Conservation (phyloP, 2,113 vertebrate genomes). For the Paradoxurus hermaphroditus region DNA sequence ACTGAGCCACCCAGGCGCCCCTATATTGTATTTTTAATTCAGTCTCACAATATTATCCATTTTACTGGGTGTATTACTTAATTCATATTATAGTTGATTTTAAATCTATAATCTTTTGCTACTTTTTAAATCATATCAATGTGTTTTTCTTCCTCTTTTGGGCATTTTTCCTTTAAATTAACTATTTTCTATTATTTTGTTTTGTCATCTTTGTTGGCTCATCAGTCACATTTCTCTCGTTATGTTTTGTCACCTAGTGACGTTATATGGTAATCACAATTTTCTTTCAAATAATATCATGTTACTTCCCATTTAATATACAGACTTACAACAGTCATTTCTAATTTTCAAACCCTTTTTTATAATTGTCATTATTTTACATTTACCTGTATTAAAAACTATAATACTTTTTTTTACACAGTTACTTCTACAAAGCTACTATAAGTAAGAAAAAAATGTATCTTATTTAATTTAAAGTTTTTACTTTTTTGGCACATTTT, state of each 20-base stretch:
- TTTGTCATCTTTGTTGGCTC: not conserved
- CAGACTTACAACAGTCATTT: not conserved
- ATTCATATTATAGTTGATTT: not conserved
- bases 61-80: not conserved
- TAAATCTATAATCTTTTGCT: not conserved
- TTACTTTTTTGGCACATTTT: not conserved
- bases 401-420: not conserved
- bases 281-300: not conserved
- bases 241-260: not conserved
- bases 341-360: not conserved
- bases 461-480: not conserved
- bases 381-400: not conserved
- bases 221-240: not conserved
- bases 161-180: not conserved
- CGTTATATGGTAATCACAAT: not conserved
- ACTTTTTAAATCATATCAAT: not conserved
- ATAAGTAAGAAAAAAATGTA: not conserved
- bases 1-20: too few species aligned
- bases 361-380: not conserved
- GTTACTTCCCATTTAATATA: too few species aligned
- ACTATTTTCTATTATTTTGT: not conserved
- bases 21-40: not conserved
- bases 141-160: too few species aligned
- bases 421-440: not conserved
- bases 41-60: not conserved